Evolutionary conservation across 2,888 invertebrate genomes (phyloP), one percentile per base, ranked within the genome.

Genomic region (Drosophila algonquin): DNA sequence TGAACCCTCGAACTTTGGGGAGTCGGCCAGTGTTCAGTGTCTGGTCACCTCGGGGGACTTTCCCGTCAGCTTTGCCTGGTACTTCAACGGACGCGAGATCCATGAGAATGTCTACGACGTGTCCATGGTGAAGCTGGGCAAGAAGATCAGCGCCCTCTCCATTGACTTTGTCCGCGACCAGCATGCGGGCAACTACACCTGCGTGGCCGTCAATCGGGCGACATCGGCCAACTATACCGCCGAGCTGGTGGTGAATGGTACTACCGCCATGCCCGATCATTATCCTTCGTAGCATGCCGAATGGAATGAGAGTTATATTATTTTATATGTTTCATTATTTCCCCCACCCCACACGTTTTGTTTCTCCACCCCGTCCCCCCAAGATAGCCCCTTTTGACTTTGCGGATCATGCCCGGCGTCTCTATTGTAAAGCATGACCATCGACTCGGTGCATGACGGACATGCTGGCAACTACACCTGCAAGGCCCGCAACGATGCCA

Each of bases 401-500:
- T 90, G 95, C 95, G 76, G 94, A 95, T 78, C 94, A 95, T 90
- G 95, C 95, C 0, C 4, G 92, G 93, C 73, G 90, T 93, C 47
- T 90, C 93, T 48, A 93, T 92, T 50, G 89, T 91, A 1, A 92
- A 90, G 74, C 83, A 93, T 95, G 89, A 93, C 94, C 76, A 94
- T 95, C 85, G 94, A 94, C 91, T 93, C 94, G 52, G 94, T 94
- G 62, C 93, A 94, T 84, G 94, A 93, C 89, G 93, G 93, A 60
- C 95, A 96, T 92, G 95, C 95, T 79, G 96, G 96, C 57, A 94
- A 94, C 87, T 97, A 96, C 90, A 95, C 95, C 54, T 97, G 97
- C 92, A 93, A 94, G 69, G 96, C 95, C 16, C 94, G 94, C 82
- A 96, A 96, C 93, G 93, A 93, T 87, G 96, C 95, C 73, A 95